Conservation (phyloP, 64 coral and sea anemone genomes). For the Hydrozoanthus tunicans region DNA sequence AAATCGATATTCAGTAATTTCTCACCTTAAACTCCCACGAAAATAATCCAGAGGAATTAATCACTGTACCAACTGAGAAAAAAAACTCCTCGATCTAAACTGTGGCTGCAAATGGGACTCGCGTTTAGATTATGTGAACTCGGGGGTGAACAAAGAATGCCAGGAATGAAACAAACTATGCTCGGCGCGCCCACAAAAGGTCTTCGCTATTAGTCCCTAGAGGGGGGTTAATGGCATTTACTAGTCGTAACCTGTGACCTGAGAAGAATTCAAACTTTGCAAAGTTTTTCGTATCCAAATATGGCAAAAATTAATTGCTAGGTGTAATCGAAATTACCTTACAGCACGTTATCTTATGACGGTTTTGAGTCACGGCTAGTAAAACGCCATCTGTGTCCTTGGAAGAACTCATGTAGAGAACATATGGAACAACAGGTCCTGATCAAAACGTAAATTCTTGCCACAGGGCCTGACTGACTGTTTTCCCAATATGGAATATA, state of each 20-base stretch:
- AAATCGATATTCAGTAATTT: slow-evolving; percentile 45
- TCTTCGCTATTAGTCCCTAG: slow-evolving; percentile 90
- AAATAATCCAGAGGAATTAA: slow-evolving; percentile 45
- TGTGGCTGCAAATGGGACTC: slow-evolving; percentile 61
- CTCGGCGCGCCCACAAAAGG: slow-evolving; percentile 96
- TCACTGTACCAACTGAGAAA: slow-evolving; percentile 39
- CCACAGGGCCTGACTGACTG: slow-evolving; percentile 2
- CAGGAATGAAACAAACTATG: slow-evolving; percentile 98
- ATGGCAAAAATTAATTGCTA: slow-evolving; percentile 81
- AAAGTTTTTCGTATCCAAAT: slow-evolving; percentile 68
- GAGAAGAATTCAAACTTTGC: slow-evolving; percentile 88
- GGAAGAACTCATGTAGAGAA: neutral
- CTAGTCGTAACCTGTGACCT: slow-evolving; percentile 66
- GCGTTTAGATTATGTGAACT: slow-evolving; percentile 76
- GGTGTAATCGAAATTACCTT: slow-evolving; percentile 37
- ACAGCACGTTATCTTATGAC: slow-evolving; percentile 8
- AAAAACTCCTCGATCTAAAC: slow-evolving; percentile 51
- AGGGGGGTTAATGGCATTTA: slow-evolving; percentile 89
- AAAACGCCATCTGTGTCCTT: neutral
- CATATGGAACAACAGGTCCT: slow-evolving; percentile 41
- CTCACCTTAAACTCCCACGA: slow-evolving; percentile 23
- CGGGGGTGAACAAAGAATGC: slow-evolving; percentile 94
- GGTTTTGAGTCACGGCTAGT: slow-evolving; percentile 32
- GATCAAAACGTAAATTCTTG: slow-evolving; percentile 76
- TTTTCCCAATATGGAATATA: slow-evolving; percentile 76